These are phyloP conservation scores for Watsonalla cultraria DNA, from an alignment of 2,888 invertebrate genomes.

Conservation along the genomic window DNA sequence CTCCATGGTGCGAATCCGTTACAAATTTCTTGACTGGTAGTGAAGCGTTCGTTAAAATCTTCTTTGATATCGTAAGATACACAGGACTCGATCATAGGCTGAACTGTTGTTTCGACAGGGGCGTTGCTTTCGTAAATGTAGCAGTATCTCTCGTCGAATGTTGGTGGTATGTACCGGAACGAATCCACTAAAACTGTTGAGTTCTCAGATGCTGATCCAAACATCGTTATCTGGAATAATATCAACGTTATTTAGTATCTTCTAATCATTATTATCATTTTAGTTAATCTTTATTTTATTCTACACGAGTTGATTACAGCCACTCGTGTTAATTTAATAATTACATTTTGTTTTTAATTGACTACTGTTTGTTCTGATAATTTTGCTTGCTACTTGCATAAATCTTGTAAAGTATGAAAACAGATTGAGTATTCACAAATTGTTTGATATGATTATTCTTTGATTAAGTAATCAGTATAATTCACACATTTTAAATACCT, in stretches of 20 bases:
- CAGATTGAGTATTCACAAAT: no score
- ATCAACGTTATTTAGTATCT: neutral
- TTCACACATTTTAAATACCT: no score
- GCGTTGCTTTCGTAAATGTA: constrained; percentile 21
- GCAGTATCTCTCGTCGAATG: constrained; percentile 19
- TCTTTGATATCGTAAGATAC: constrained; percentile 15
- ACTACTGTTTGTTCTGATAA: neutral
- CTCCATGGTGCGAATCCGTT: constrained; percentile 18
- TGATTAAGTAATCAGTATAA: no score
- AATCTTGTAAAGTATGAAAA: no score
- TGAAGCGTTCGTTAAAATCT: constrained; percentile 15
- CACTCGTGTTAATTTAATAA: neutral
- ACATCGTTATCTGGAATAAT: constrained; percentile 25
- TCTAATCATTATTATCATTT: neutral
- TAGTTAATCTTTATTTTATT: neutral
- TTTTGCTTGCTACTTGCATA: neutral
- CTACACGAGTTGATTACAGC: neutral
- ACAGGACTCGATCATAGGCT: constrained; percentile 15
- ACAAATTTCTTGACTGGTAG: constrained; percentile 16
- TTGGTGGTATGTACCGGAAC: constrained; percentile 30
- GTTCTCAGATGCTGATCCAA: constrained; percentile 20
- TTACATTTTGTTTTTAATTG: no score
- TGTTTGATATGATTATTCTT: no score
- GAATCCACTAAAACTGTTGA: constrained; percentile 33
- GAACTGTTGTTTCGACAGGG: neutral